A percentile compares a stretch with the other conserved stretches of the same genome.
Conservation (phyloP, 2,113 vertebrate species). For the Pelecanoides urinatrix region DNA sequence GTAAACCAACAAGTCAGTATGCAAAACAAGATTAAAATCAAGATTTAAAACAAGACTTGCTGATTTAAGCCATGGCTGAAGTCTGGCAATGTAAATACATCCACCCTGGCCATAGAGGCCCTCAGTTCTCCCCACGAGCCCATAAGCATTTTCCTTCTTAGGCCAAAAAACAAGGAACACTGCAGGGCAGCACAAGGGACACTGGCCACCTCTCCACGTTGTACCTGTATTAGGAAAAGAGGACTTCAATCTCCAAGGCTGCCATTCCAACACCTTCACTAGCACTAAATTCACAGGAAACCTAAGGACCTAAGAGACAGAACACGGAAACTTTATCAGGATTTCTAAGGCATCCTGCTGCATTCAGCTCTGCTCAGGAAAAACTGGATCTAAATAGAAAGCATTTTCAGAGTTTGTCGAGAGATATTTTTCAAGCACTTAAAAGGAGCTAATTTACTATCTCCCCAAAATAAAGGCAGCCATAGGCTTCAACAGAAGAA, state of each 20-base stretch:
- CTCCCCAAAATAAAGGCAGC: slow-evolving; percentile 1
- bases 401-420: background rate
- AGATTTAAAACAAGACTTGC: background rate
- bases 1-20: background rate
- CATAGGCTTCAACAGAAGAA: background rate
- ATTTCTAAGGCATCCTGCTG: slow-evolving; percentile 19
- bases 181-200: slow-evolving; percentile 16
- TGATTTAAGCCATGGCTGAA: background rate
- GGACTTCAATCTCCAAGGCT: slow-evolving; percentile 59
- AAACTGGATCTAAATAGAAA: background rate
- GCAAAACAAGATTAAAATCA: background rate
- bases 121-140: background rate
- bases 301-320: slow-evolving; percentile 57
- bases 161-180: background rate
- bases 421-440: background rate
- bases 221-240: slow-evolving; percentile 54
- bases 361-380: slow-evolving; percentile 3
- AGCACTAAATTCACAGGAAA: slow-evolving; percentile 64
- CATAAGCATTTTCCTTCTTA: background rate
- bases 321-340: slow-evolving; percentile 38
- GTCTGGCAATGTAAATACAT: background rate
- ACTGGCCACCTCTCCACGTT: background rate
- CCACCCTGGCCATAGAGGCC: slow-evolving; percentile 51
- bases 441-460: background rate
- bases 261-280: slow-evolving; percentile 61